Conservation (phyloP, 2,113 vertebrate species). For the Plestiodon gilberti region DNA sequence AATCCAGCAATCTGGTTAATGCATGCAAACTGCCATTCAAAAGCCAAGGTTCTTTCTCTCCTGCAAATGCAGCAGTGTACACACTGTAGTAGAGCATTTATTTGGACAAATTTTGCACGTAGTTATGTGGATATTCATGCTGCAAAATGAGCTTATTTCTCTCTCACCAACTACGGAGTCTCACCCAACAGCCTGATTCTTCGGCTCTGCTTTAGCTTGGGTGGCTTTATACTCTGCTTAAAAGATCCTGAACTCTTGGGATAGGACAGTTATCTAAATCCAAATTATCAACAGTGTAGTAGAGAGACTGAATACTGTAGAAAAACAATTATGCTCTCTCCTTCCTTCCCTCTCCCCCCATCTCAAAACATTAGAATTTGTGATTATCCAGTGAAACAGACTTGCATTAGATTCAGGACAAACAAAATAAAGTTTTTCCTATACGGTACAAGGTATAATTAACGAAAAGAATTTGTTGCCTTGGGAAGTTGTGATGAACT, state of each 20-base stretch:
- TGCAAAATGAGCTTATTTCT: background rate
- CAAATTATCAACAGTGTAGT: background rate
- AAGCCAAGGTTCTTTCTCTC: background rate
- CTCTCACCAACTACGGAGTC: background rate
- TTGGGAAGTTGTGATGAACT: background rate
- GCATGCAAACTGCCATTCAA: background rate
- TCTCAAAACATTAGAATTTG: constrained; percentile 1
- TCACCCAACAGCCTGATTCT: background rate
- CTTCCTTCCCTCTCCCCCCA: too few species aligned
- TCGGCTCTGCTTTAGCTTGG: background rate
- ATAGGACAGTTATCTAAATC: background rate
- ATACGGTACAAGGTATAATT: background rate
- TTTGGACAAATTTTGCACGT: background rate
- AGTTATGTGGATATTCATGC: background rate
- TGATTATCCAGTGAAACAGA: constrained; percentile 10
- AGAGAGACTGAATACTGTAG: background rate
- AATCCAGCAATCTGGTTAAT: background rate
- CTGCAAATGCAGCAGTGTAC: background rate
- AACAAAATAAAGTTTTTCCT: background rate
- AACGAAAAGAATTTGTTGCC: background rate
- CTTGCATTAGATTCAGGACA: background rate
- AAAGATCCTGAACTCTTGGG: background rate
- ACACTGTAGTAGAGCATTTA: background rate
- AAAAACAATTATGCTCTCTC: background rate
- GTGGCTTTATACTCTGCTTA: background rate